Conservation (phyloP, 92 coral and sea anemone species). For the Diadumene lineata region DNA sequence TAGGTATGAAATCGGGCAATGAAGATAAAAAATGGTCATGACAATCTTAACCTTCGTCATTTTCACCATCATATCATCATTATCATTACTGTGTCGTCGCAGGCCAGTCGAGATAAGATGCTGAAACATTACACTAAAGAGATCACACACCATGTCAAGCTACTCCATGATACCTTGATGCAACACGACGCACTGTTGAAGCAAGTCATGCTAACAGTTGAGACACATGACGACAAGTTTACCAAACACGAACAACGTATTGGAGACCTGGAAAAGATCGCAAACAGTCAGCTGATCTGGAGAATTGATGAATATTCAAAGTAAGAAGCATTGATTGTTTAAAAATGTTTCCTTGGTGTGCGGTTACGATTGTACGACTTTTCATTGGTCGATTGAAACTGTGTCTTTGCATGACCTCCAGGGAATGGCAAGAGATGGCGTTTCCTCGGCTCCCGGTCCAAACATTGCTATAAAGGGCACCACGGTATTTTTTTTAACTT, state of each 20-base stretch:
- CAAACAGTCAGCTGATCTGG: constrained; percentile 75
- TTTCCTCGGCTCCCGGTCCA: no score
- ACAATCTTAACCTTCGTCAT: no score
- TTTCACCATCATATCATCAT: no score
- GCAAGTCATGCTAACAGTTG: constrained; percentile 21
- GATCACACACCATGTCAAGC: constrained; percentile 43
- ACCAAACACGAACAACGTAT: constrained; percentile 47
- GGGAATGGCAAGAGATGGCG: no score
- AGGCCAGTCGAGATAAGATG: constrained; percentile 63
- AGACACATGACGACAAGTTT: constrained; percentile 45
- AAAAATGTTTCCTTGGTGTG: background rate
- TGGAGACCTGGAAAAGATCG: constrained; percentile 69
- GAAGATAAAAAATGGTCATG: no score
- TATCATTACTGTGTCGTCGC: background rate
- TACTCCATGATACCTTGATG: constrained; percentile 47
- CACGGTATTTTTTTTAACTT: no score
- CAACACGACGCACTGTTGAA: constrained; percentile 39
- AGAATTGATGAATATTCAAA: constrained; percentile 63
- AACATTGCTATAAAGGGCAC: no score
- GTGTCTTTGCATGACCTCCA: no score
- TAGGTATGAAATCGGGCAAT: no score
- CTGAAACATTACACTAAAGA: constrained; percentile 47
- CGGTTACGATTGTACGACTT: background rate
- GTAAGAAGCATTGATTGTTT: constrained; percentile 11
- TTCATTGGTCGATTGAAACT: background rate